A percentile compares a stretch with the other conserved stretches of the same genome.
Evolutionary conservation across 2,888 invertebrate genomes (phyloP).

Genomic region (Hirtodrosophila cameraria): DNA sequence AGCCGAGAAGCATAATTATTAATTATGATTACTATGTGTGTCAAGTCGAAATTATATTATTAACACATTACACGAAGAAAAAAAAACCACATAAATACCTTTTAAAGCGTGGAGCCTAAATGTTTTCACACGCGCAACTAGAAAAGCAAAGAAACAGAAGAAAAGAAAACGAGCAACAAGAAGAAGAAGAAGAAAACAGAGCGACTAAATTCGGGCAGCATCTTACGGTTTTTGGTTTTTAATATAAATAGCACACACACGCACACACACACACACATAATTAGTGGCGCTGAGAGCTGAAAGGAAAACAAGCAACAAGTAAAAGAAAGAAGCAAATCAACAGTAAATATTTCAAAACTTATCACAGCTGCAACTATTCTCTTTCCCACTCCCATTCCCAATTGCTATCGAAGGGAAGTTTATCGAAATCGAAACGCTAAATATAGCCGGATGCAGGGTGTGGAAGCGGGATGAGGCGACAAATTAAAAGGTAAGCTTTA

Average conservation of each 20-base stretch:
- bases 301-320: conserved; percentile 6
- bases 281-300: conserved; percentile 63
- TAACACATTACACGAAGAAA: conserved; percentile 60
- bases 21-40: conserved; percentile 72
- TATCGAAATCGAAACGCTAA: conserved; percentile 46
- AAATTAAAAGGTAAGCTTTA: conserved; percentile 50
- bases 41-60: conserved; percentile 69
- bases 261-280: conserved; percentile 23
- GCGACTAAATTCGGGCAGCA: conserved; percentile 56
- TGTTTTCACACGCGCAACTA: conserved; percentile 72
- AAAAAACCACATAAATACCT: conserved; percentile 20
- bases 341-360: conserved; percentile 65
- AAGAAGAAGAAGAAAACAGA: conserved; percentile 22
- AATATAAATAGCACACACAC: conserved; percentile 72
- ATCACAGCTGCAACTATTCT: conserved; percentile 52
- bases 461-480: conserved; percentile 1
- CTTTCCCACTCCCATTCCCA: conserved; percentile 4
- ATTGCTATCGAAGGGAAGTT: conserved; percentile 41
- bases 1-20: conserved; percentile 64
- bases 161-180: conserved; percentile 20
- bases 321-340: conserved; percentile 30
- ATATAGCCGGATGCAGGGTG: conserved; percentile 27
- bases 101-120: conserved; percentile 58
- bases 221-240: conserved; percentile 50
- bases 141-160: conserved; percentile 21